Percentiles rank a stretch among this genome's conserved stretches.
Conservation (phyloP, 2,797 vertebrate genomes). For the Caiman crocodilus region DNA sequence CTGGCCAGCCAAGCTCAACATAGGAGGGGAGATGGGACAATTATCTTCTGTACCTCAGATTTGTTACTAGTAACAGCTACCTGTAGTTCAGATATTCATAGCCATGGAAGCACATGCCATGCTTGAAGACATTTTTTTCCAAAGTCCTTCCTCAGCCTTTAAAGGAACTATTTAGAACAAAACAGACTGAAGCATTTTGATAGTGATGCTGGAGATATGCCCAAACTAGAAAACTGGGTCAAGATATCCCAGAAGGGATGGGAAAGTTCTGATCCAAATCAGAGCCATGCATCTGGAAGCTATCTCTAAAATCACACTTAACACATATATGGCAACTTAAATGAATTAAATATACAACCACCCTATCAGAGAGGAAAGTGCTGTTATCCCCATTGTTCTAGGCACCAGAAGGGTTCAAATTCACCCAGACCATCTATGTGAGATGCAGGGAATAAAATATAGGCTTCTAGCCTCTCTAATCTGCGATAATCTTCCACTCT, state of each 20-base stretch:
- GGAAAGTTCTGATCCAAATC: background rate
- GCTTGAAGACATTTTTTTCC: background rate
- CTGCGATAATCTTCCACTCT: background rate
- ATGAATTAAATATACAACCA: background rate
- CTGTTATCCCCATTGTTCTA: background rate
- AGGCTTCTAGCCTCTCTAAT: background rate
- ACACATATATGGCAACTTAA: background rate
- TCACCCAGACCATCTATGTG: background rate
- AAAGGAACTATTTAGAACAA: background rate
- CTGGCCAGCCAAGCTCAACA: background rate
- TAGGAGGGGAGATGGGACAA: background rate
- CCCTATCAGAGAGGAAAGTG: background rate
- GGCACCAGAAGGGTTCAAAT: background rate
- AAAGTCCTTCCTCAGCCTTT: background rate
- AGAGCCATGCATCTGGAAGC: background rate
- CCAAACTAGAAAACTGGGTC: background rate
- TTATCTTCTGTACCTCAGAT: background rate
- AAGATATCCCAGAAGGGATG: background rate
- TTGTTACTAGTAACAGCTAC: background rate
- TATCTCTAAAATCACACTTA: background rate
- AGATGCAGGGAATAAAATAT: background rate
- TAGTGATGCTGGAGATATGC: background rate
- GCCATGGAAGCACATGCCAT: background rate
- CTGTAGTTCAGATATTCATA: background rate
- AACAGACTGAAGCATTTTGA: background rate